Base-by-base conservation (phyloP, 2,113 vertebrate genomes). In the Apeltes quadracus region DNA sequence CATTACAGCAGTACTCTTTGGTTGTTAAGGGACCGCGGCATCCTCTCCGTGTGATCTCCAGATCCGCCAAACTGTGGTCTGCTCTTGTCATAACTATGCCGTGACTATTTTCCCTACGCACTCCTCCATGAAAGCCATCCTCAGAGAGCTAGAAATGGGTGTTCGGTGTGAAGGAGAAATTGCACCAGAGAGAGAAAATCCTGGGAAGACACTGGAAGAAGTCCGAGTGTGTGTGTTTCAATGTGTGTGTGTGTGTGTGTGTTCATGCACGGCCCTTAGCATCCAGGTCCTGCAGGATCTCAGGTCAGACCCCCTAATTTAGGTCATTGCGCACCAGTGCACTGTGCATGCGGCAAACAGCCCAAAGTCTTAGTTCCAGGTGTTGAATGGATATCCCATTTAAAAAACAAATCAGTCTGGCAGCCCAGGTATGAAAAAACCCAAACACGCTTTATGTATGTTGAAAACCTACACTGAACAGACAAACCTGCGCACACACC, bases 31-130 rank as follows among this genome's bases (percentile, higher is more conserved):
- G 83, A 79, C 68, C 15, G 44, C 59, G 11, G 81, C 70, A 76
- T 85, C 84, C 78, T 84, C 82, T 67, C 61, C 23, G 67, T 84
- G 82, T 79, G 83, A 85, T 81, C 85, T 82, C 58, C 69, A 82
- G 69, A 85, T 83, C 78, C 76, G 87, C 82, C 89, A 76, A 61
- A 69, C 69, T 69, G 77, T 2, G 71, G 78, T 75, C 79, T 76
- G 63, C 66, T 76, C 83, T 68, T 80, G 72, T 85, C 82, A 75
- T 77, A 75, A 82, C 70, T 63, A 57, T 65, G 73, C 65, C 66
- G 44, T 48, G 65, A 76, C 53, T 82, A 59, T 85, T 54, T 76
- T 79, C 74, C 61, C 57, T 75, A 54, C 46, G 25, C 25, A 43
- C 73, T 79, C 69, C 39, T 46, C 32, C 34, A 71, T 83, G 83